Evolutionary conservation across 2,888 invertebrate species (phyloP).

Genomic region (Herminia tarsipennalis): DNA sequence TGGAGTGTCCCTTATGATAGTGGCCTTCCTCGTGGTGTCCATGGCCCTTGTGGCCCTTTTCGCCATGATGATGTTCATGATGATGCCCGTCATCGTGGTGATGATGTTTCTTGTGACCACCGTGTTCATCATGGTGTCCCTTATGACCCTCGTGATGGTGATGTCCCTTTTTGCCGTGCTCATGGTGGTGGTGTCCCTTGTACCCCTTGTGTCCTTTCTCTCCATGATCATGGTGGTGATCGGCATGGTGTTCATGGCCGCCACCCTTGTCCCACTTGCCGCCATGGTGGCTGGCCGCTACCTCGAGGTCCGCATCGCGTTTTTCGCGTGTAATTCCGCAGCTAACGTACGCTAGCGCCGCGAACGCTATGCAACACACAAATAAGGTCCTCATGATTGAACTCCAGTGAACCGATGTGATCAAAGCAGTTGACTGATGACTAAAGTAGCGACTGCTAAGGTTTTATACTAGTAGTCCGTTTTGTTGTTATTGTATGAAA

Average conservation of each 20-base stretch:
- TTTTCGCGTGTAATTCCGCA: conserved; percentile 79
- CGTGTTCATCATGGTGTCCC: conserved; percentile 87
- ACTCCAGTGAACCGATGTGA: conserved; percentile 54
- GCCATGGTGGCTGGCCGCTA: conserved; percentile 78
- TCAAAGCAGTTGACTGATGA: conserved; percentile 70
- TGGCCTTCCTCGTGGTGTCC: conserved; percentile 86
- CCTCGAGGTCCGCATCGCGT: conserved; percentile 82
- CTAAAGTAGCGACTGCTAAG: conserved; percentile 55
- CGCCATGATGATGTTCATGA: conserved; percentile 87
- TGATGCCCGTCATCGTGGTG: conserved; percentile 89
- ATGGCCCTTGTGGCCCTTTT: conserved; percentile 88
- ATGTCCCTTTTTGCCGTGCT: conserved; percentile 90
- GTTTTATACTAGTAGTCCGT: conserved; percentile 76
- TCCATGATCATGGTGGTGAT: conserved; percentile 88
- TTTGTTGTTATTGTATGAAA: conserved; percentile 72
- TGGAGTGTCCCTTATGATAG: conserved; percentile 93
- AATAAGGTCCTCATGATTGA: conserved; percentile 70
- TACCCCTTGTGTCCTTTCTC: conserved; percentile 92
- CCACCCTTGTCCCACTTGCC: conserved; percentile 86
- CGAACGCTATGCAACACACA: conserved; percentile 73
- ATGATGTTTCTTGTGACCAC: conserved; percentile 88
- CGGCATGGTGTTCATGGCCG: conserved; percentile 87
- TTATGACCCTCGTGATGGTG: conserved; percentile 89
- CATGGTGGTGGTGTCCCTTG: conserved; percentile 86
- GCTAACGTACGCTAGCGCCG: conserved; percentile 83